Base-by-base conservation (phyloP, 2,113 vertebrate genomes). In the Scomber japonicus region DNA sequence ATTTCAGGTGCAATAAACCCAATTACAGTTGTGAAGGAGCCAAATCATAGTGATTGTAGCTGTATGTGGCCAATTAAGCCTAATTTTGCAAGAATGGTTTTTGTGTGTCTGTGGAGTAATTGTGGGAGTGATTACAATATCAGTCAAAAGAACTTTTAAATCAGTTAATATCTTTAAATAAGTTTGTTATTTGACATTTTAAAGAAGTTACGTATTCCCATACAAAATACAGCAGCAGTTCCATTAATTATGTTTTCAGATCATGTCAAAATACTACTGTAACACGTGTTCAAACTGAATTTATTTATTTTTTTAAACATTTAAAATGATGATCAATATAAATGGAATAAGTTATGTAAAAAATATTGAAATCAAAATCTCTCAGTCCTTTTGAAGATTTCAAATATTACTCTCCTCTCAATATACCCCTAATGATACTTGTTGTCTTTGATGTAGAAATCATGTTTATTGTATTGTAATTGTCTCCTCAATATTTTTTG, bases 1-100 rank as follows among this genome's bases (percentile, higher is more conserved):
- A 65, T 65, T 51, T 49, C 19, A 73, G 68, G 68, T 66, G 61
- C 55, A 72, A 77, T 51, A 82, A 67, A 73, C 31, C 44, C 27
- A 70, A 13, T 63, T 54, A 60, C 17, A 48, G 46, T 21, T 71
- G 48, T 30, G 61, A 66, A 19, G n/a, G 55, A 72, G 17, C 55
- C 50, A 63, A 9, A 13, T 50, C 14, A 17, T 30, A 3, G 0
- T 40, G 19, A 31, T 11, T 49, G 48, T 48, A 21, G 40, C 10
- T 56, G 3, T 12, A 8, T 45, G 11, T 59, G 9, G 5, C 27
- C 44, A 35, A 48, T 27, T 66, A 9, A 44, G 4, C 2, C 44
- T 24, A 45, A 64, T 64, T 27, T 48, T 46, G 50, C 14, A 55
- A 13, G 14, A 35, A 48, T 49, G 8, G n/a, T 5, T 30, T 31